Conservation (phyloP, 1,140 invertebrate species). For the Drosophila nikananu region DNA sequence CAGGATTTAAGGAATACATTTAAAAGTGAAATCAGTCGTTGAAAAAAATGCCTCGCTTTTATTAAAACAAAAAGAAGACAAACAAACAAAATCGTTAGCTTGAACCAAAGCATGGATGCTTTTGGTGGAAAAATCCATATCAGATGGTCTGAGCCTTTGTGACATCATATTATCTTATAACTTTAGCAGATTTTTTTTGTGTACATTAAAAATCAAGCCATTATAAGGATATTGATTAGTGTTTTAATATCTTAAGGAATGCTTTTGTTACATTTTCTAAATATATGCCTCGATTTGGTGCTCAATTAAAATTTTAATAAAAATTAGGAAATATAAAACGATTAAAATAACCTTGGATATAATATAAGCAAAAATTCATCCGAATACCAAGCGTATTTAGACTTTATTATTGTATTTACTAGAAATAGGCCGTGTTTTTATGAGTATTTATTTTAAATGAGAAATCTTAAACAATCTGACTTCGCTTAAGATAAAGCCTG, state of each 20-base stretch:
- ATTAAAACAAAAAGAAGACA: too few relatives aligned
- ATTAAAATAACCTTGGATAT: background rate
- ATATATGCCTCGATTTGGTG: background rate
- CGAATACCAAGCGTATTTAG: too few relatives aligned
- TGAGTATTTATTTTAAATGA: too few relatives aligned
- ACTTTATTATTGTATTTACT: background rate
- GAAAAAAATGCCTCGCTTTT: background rate
- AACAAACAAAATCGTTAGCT: too few relatives aligned
- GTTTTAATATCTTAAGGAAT: background rate
- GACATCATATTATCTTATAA: constrained; percentile 2
- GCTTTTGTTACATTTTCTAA: too few relatives aligned
- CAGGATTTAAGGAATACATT: background rate
- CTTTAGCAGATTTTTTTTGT: background rate
- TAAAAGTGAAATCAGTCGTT: background rate
- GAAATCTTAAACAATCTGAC: background rate
- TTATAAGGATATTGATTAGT: background rate
- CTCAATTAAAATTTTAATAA: background rate
- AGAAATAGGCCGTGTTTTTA: background rate
- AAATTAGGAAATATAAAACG: background rate
- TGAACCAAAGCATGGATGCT: background rate
- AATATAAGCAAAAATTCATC: background rate
- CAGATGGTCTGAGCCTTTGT: background rate
- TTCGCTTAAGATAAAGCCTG: background rate
- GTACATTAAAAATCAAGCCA: background rate
- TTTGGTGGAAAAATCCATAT: background rate